These are phyloP conservation scores for Odontocolon sp. DNA, from an alignment of 2,888 invertebrate genomes.

Conservation along the genomic window DNA sequence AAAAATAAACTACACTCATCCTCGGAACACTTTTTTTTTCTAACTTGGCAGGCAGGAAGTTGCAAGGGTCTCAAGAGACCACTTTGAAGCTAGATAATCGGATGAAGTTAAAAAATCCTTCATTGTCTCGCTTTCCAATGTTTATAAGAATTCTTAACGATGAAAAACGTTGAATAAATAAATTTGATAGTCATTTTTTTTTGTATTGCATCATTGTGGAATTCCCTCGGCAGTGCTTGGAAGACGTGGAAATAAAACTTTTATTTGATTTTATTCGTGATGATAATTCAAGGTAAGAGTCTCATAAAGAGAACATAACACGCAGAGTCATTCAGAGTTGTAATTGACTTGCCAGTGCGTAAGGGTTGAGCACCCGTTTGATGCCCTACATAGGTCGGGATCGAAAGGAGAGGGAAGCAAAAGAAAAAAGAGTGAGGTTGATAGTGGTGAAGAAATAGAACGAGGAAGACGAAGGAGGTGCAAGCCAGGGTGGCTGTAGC, in stretches of 20 bases:
- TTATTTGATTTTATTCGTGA: too few relatives aligned
- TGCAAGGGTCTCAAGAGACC: slow-evolving; percentile 33
- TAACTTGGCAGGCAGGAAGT: slow-evolving; percentile 40
- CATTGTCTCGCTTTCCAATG: background rate
- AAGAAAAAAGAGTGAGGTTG: slow-evolving; percentile 13
- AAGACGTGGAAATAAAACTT: too few relatives aligned
- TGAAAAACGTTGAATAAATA: too few relatives aligned
- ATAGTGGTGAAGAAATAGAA: slow-evolving; percentile 61
- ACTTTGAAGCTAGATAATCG: slow-evolving; percentile 51
- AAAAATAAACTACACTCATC: slow-evolving; percentile 35
- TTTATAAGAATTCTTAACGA: too few relatives aligned
- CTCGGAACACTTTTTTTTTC: slow-evolving; percentile 24
- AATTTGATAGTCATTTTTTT: too few relatives aligned
- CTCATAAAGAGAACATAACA: background rate
- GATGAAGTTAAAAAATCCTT: slow-evolving; percentile 51
- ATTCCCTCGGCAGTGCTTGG: too few relatives aligned
- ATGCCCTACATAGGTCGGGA: slow-evolving; percentile 74
- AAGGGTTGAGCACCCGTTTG: slow-evolving; percentile 76
- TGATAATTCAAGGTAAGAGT: too few relatives aligned
- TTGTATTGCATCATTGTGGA: too few relatives aligned
- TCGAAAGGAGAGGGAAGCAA: slow-evolving; percentile 18
- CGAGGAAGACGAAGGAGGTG: slow-evolving; percentile 60
- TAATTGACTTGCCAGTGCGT: slow-evolving; percentile 67
- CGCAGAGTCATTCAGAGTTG: background rate
- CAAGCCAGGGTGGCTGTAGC: slow-evolving; percentile 57